These are phyloP conservation scores for Chloromyia formosa DNA, from an alignment of 2,888 invertebrate genomes.

Conservation along the genomic window DNA sequence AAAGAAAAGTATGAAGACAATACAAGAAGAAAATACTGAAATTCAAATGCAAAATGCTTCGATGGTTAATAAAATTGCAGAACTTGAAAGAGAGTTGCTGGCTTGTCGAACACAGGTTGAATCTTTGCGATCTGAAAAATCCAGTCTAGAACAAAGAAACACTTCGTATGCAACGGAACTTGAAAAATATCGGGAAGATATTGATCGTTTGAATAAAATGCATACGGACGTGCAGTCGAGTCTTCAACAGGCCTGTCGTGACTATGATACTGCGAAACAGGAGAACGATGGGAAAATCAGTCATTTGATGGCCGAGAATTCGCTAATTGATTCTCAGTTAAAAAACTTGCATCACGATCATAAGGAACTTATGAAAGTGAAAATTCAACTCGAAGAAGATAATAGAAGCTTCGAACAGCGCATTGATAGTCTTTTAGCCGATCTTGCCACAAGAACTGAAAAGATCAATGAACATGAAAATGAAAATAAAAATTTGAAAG, in stretches of 20 bases:
- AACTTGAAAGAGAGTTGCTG: constrained; percentile 3
- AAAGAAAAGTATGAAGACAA: constrained; percentile 42
- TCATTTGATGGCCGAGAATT: constrained; percentile 5
- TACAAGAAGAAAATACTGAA: constrained; percentile 4
- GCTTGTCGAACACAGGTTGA: not conserved
- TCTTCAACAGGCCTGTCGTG: not conserved
- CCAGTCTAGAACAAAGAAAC: constrained; percentile 5
- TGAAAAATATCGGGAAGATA: constrained; percentile 4
- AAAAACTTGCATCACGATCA: not conserved
- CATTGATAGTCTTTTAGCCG: constrained; percentile 5
- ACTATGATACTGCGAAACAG: constrained; percentile 15
- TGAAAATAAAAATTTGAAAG: not conserved
- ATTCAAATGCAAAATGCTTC: not conserved
- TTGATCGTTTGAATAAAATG: not conserved
- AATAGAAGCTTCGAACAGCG: constrained; percentile 6
- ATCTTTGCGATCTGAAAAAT: constrained; percentile 21
- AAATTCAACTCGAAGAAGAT: not conserved
- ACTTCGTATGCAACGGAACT: not conserved
- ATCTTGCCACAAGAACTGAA: constrained; percentile 5
- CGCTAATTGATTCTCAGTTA: not conserved
- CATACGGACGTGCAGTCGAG: not conserved
- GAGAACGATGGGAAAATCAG: not conserved
- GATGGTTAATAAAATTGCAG: constrained; percentile 2
- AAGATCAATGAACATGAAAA: constrained; percentile 45
- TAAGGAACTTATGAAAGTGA: not conserved